These are phyloP conservation scores for Pseudobourletiella spinata DNA, from an alignment of 1,140 invertebrate species.

Conservation along the genomic window DNA sequence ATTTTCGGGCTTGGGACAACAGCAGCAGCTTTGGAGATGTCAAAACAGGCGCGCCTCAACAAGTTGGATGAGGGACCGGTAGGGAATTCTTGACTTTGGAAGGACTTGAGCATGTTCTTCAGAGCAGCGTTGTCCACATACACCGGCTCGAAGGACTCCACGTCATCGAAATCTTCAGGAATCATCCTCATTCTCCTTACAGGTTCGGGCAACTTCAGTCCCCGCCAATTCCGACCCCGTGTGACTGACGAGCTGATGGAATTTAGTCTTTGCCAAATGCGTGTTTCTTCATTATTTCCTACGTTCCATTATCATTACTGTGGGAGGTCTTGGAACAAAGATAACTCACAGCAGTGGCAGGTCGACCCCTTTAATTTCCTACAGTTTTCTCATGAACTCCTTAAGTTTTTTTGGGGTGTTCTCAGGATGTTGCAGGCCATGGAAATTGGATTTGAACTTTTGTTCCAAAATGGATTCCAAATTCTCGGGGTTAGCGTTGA, in stretches of 20 bases:
- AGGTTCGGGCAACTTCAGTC: constrained; percentile 57
- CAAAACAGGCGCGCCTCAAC: no score
- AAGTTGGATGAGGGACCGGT: constrained; percentile 25
- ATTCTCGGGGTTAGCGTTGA: constrained; percentile 67
- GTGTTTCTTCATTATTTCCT: constrained; percentile 34
- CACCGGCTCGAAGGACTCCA: constrained; percentile 61
- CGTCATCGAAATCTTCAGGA: constrained; percentile 52
- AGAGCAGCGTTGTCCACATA: constrained; percentile 66
- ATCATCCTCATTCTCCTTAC: constrained; percentile 22
- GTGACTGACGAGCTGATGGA: constrained; percentile 59
- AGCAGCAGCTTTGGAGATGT: no score
- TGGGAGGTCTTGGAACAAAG: constrained; percentile 5
- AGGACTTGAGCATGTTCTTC: constrained; percentile 73
- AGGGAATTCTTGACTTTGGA: constrained; percentile 63
- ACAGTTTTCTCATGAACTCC: constrained; percentile 69
- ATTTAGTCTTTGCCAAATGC: constrained; percentile 37
- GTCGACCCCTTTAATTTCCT: constrained; percentile 74
- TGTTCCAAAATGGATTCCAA: constrained; percentile 70
- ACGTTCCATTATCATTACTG: constrained; percentile 46
- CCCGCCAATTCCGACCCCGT: constrained; percentile 63
- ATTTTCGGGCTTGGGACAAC: no score
- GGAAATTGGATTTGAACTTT: constrained; percentile 53
- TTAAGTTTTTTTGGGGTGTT: constrained; percentile 60
- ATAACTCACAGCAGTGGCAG: constrained; percentile 46
- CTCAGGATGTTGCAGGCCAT: constrained; percentile 47